These are phyloP conservation scores for Adelphocoris suturalis DNA, from an alignment of 2,888 invertebrate species.

Conservation along the genomic window DNA sequence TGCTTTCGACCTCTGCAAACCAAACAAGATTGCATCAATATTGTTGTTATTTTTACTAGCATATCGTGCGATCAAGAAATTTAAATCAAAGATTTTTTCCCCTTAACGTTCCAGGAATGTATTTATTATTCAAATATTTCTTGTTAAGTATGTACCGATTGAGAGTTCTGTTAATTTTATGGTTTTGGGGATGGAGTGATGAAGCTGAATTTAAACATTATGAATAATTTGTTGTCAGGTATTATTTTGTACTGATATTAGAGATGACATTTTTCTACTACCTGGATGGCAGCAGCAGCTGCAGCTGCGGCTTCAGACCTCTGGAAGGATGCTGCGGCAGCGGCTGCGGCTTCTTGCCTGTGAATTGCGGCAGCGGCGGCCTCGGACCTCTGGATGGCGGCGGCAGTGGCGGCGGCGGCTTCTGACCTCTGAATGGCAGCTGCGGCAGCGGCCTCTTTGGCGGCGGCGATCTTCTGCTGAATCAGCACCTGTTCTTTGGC, in stretches of 20 bases:
- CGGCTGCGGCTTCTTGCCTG: conserved; percentile 75
- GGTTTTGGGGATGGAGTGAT: too few relatives aligned
- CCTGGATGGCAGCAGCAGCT: conserved; percentile 83
- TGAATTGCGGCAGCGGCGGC: conserved; percentile 81
- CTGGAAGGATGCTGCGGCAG: conserved; percentile 78
- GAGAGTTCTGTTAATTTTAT: too few relatives aligned
- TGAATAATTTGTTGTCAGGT: too few relatives aligned
- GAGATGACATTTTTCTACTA: not conserved
- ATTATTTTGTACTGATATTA: too few relatives aligned
- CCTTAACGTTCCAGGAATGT: too few relatives aligned
- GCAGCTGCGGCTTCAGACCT: conserved; percentile 85
- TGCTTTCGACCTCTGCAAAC: conserved; percentile 73
- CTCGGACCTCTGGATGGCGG: conserved; percentile 83
- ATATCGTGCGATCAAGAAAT: too few relatives aligned
- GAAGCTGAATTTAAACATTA: too few relatives aligned
- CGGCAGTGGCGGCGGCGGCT: conserved; percentile 86
- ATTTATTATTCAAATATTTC: too few relatives aligned
- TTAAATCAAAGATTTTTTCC: too few relatives aligned
- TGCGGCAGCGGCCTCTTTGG: conserved; percentile 83
- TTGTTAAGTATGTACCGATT: too few relatives aligned
- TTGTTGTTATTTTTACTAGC: too few relatives aligned
- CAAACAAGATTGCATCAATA: too few relatives aligned
- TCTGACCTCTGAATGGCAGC: conserved; percentile 84
- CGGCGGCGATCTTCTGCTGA: conserved; percentile 85
- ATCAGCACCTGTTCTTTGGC: conserved; percentile 86